phyloP scores from a whole-genome alignment of 2,113 vertebrate species.

The Solea senegalensis region DNA sequence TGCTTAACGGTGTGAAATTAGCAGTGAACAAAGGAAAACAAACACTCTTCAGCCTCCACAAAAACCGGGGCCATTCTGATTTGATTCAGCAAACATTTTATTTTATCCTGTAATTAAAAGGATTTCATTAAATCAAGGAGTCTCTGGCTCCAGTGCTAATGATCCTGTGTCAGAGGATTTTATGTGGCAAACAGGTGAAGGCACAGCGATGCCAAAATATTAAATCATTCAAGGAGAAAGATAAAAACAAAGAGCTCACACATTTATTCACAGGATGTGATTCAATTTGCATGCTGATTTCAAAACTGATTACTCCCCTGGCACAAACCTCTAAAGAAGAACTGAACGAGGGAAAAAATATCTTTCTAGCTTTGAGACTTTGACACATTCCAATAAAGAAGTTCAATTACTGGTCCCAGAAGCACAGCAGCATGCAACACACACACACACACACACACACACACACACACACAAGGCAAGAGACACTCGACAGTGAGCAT shows the following conservation, averaged over 20 bases:
- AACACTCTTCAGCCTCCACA: slow-evolving; percentile 37
- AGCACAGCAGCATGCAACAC: neutral
- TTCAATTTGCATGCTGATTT: slow-evolving; percentile 72
- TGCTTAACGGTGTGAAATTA: slow-evolving; percentile 23
- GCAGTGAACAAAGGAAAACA: slow-evolving; percentile 33
- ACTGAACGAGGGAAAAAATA: slow-evolving; percentile 55
- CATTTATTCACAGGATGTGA: slow-evolving; percentile 68
- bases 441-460: slow-evolving; percentile 14
- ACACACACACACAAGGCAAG: slow-evolving; percentile 3
- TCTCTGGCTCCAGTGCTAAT: slow-evolving; percentile 52
- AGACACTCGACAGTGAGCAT: neutral
- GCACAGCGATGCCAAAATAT: slow-evolving; percentile 56
- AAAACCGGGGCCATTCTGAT: slow-evolving; percentile 54
- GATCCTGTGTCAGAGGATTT: slow-evolving; percentile 31
- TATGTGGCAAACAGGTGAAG: slow-evolving; percentile 46
- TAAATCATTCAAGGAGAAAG: slow-evolving; percentile 58
- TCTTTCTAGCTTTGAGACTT: slow-evolving; percentile 52
- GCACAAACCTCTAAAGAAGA: slow-evolving; percentile 48
- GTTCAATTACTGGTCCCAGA: slow-evolving; percentile 43
- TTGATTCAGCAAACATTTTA: slow-evolving; percentile 52
- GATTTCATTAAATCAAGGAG: slow-evolving; percentile 62
- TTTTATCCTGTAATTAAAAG: slow-evolving; percentile 64
- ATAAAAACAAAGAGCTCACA: slow-evolving; percentile 56
- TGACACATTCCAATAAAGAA: slow-evolving; percentile 52
- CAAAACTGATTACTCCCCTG: slow-evolving; percentile 61